Evolutionary conservation across 2,888 invertebrate genomes (phyloP), one percentile per base, ranked within the genome.

Genomic region (Harmothoe impar): DNA sequence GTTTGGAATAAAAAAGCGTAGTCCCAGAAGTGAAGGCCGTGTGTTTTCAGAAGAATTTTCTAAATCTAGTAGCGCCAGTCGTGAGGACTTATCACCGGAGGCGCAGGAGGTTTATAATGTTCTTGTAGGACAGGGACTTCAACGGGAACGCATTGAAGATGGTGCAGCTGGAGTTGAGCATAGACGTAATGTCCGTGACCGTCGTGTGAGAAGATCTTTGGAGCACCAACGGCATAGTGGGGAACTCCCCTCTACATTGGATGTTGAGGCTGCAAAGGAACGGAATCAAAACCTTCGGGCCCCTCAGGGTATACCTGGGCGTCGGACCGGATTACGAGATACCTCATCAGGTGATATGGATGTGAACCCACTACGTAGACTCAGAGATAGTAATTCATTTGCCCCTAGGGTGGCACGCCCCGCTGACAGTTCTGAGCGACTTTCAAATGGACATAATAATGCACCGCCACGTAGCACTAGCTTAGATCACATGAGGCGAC

Each of bases 31-130:
- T 35, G 89, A 89, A 68, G 72, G 72, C 68, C 62, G 89, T 68
- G 72, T 68, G 20, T 89, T 89, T 33, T 77, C 89, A 25, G 89
- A 89, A 52, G 89, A 89, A 89, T 35, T 89, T 52, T 72, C 77
- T 31, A 86, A 86, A 86, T 78, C 77, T 77, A 68, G 25, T n/a
- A 52, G 33, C 68, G 90, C 31, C 81, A 52, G 78, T 23, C 54
- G 35, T 43, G 91, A 91, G 62, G 91, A 90, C 12, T 7, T 92
- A n/a, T 91, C 93, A 96, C 97, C 94, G 97, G 98, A 98, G 96
- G 98, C 98, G 85, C 98, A 98, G 95, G 97, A 98, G 94, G 99
- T 98, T 0, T 99, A 99, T 96, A 98, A 98, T 94, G 97, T 98
- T 94, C 96, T 99, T 89, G 98, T 99, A 90, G 98, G 99, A 95